A percentile compares a stretch with the other conserved stretches of the same genome.
phyloP scores from a whole-genome alignment of 2,888 invertebrate genomes.

The Strigamia transsilvanica region DNA sequence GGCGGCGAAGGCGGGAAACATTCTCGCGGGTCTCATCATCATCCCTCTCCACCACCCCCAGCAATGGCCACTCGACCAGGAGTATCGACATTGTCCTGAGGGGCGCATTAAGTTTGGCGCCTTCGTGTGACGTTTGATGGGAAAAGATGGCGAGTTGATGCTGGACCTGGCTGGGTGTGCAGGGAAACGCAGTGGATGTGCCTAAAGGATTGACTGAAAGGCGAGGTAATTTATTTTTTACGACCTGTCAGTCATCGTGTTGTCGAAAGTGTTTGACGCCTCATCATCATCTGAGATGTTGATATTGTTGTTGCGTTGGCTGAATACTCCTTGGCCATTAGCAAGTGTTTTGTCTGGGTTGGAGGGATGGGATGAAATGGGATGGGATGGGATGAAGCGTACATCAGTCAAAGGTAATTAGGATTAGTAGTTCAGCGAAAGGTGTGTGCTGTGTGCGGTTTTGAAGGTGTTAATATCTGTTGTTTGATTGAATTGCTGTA shows the following conservation, averaged over 20 bases:
- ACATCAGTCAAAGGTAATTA: slow-evolving; percentile 8
- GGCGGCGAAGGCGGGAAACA: slow-evolving; percentile 6
- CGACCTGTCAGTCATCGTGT: slow-evolving; percentile 8
- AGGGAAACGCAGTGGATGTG: background rate
- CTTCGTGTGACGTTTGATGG: background rate
- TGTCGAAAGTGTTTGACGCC: slow-evolving; percentile 8
- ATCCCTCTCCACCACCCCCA: background rate
- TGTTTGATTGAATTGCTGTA: background rate
- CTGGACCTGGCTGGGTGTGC: background rate
- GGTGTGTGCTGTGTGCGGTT: background rate
- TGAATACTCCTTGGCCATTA: slow-evolving; percentile 8
- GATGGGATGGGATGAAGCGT: background rate
- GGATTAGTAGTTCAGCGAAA: background rate
- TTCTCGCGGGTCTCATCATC: slow-evolving; percentile 3
- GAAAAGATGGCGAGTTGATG: slow-evolving; percentile 8
- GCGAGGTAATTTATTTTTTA: slow-evolving; percentile 8
- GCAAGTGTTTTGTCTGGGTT: background rate
- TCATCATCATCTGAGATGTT: slow-evolving; percentile 2
- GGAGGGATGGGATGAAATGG: background rate
- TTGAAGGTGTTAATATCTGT: background rate
- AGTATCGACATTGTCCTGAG: background rate
- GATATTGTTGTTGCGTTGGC: slow-evolving; percentile 6
- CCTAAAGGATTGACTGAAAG: background rate
- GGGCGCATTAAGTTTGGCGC: slow-evolving; percentile 8
- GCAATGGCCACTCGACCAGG: background rate